A percentile compares a stretch with the other conserved stretches of the same genome.
phyloP scores from a whole-genome alignment of 2,888 invertebrate species.

The Anticlea derivata region DNA sequence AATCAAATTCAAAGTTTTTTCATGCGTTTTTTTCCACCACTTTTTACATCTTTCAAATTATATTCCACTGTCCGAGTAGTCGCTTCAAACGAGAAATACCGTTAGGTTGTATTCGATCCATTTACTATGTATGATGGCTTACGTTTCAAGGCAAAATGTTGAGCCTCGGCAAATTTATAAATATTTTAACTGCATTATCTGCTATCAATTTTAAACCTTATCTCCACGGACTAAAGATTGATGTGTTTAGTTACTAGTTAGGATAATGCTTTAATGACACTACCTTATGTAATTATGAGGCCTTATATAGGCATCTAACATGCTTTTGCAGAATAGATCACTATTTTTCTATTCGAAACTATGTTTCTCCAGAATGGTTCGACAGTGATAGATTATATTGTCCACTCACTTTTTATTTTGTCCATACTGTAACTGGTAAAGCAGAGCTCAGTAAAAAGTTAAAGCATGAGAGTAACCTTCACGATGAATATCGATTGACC shows the following conservation, averaged over 20 bases:
- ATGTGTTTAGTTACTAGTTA: constrained; percentile 12
- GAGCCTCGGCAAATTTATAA: constrained; percentile 29
- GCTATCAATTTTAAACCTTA: constrained; percentile 25
- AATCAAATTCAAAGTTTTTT: constrained; percentile 25
- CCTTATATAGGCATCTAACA: constrained; percentile 11
- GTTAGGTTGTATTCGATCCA: constrained; percentile 29
- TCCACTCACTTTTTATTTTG: no score
- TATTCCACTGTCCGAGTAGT: constrained; percentile 5
- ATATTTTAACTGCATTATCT: constrained; percentile 23
- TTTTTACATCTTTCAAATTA: constrained; percentile 33
- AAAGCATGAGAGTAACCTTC: neutral
- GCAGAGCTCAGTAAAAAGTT: neutral
- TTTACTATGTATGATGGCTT: constrained; percentile 28
- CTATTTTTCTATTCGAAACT: neutral
- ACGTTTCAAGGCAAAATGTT: constrained; percentile 32
- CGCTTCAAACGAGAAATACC: constrained; percentile 30
- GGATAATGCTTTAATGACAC: constrained; percentile 10
- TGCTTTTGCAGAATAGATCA: neutral
- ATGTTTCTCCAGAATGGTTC: no score
- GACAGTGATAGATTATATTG: no score
- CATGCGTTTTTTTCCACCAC: constrained; percentile 15
- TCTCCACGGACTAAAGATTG: constrained; percentile 16
- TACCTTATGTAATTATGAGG: constrained; percentile 27
- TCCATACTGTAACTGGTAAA: neutral
- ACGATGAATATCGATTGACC: neutral